phyloP scores from a whole-genome alignment of 37 sponge, comb jelly and placozoan genomes.

The Chondrosia reniformis region DNA sequence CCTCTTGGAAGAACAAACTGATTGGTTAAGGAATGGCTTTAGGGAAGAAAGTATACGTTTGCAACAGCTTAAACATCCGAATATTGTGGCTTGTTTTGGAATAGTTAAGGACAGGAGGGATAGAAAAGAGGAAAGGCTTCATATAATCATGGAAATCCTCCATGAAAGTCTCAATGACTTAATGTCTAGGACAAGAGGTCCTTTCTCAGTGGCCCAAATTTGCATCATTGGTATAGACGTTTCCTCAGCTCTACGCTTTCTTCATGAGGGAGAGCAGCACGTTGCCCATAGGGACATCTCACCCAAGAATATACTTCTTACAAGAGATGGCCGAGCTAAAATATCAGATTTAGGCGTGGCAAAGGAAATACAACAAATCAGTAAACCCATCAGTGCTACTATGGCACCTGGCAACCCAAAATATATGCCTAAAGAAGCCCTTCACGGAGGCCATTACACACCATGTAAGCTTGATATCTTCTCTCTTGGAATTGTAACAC shows the following conservation, averaged over 20 bases:
- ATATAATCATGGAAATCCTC: neutral
- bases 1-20: neutral
- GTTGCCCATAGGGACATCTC: conserved; percentile 19
- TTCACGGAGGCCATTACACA: neutral
- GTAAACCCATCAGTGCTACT: neutral
- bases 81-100: neutral
- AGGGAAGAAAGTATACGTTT: neutral
- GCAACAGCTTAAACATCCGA: neutral
- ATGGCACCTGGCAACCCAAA: neutral
- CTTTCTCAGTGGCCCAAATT: neutral
- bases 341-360: conserved; percentile 14
- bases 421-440: conserved; percentile 23
- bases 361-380: neutral
- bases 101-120: neutral
- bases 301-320: conserved; percentile 19
- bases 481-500: neutral
- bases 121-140: neutral
- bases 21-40: neutral
- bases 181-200: neutral
- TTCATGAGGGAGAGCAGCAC: neutral
- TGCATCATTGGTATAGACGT: neutral
- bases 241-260: conserved; percentile 4
- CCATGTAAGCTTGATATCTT: neutral
- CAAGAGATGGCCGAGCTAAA: neutral
- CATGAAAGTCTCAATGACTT: neutral